phyloP scores from a whole-genome alignment of 2,113 vertebrate species.

The Noctilio leporinus region DNA sequence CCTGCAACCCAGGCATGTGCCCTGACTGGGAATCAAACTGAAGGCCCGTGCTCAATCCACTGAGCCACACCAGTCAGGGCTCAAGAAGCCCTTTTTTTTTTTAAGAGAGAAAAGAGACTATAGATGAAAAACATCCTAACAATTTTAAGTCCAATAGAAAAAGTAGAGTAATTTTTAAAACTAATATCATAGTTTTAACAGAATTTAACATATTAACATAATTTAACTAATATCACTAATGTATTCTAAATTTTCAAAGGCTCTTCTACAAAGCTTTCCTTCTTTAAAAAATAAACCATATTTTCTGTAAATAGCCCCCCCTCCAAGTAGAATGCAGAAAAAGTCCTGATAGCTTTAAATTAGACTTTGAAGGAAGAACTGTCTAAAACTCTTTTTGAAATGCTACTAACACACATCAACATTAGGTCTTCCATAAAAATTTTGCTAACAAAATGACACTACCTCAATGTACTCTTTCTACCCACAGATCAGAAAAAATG shows the following conservation, averaged over 20 bases:
- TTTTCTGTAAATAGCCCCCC: background rate
- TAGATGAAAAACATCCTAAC: background rate
- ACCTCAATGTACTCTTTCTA: conserved; percentile 26
- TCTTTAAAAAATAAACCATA: background rate
- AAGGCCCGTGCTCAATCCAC: no score
- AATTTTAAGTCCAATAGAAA: background rate
- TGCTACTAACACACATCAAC: background rate
- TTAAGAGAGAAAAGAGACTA: background rate
- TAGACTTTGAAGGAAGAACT: background rate
- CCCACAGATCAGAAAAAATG: conserved; percentile 48
- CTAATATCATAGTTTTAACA: background rate
- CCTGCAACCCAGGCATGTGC: no score
- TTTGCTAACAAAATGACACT: background rate
- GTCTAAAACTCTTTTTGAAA: background rate
- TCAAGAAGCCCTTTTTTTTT: no score
- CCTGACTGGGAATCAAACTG: no score
- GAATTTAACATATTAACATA: background rate
- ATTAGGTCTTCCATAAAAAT: background rate
- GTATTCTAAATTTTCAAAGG: conserved; percentile 2
- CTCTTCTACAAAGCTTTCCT: background rate
- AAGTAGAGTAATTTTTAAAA: background rate
- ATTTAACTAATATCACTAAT: background rate
- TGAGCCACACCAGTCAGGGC: no score
- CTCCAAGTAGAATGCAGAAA: background rate
- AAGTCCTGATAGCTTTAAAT: background rate